These are phyloP conservation scores for Rhagoletis zephyria DNA, from an alignment of 1,140 invertebrate genomes.

Conservation along the genomic window DNA sequence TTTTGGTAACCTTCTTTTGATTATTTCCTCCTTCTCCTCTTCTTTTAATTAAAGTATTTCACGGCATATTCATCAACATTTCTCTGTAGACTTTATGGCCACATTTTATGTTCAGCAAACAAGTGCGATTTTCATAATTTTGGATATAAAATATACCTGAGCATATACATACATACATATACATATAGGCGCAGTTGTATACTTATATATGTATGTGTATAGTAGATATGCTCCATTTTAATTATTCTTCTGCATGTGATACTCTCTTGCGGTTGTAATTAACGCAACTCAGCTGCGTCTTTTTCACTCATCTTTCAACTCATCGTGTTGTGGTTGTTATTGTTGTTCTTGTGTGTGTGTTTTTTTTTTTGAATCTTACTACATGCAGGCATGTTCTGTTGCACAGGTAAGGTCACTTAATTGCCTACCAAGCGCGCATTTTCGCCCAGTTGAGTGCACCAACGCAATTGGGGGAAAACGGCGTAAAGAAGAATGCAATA, in stretches of 20 bases:
- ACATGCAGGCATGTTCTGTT: background rate
- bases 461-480: background rate
- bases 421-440: conserved; percentile 18
- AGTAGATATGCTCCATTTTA: background rate
- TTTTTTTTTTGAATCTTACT: background rate
- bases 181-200: too few relatives aligned
- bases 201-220: too few relatives aligned
- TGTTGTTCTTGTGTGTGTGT: background rate
- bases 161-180: background rate
- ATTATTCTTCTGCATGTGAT: background rate
- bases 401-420: conserved; percentile 12
- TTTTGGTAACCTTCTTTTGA: background rate
- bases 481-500: too few relatives aligned
- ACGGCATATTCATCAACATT: background rate
- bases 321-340: background rate
- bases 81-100: conserved; percentile 11
- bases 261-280: conserved; percentile 45
- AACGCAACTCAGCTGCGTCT: background rate
- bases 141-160: background rate
- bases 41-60: conserved; percentile 26
- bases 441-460: conserved; percentile 2
- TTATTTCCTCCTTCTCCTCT: background rate
- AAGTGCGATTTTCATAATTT: background rate
- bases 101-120: background rate
- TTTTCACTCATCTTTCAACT: background rate